Conservation (phyloP, 2,888 invertebrate species). For the Macrosiphum euphorbiae region DNA sequence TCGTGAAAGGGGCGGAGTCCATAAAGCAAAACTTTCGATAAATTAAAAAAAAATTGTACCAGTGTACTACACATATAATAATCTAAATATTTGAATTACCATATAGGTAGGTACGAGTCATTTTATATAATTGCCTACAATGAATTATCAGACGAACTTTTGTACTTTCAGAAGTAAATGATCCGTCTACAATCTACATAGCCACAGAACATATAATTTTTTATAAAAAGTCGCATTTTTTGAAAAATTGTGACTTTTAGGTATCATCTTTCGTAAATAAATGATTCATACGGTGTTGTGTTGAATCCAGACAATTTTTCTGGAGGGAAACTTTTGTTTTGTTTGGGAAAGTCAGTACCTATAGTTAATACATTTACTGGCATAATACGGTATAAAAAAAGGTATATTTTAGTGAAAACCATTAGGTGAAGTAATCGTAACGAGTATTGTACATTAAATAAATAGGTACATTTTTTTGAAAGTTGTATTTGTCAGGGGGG, state of each 20-base stretch:
- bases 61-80: background rate
- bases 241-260: background rate
- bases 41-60: background rate
- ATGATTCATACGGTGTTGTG: background rate
- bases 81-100: background rate
- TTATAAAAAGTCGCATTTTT: background rate
- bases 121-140: background rate
- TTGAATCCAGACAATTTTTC: too few species aligned
- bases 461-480: too few species aligned
- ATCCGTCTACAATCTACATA: background rate
- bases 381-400: too few species aligned
- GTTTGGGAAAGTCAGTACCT: too few species aligned
- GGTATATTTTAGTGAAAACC: too few species aligned
- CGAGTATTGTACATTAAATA: too few species aligned
- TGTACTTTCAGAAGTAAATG: background rate
- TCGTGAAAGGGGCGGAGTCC: background rate
- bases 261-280: background rate
- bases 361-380: too few species aligned
- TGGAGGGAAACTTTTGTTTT: too few species aligned
- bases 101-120: too few species aligned
- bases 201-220: background rate
- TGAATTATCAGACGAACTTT: background rate
- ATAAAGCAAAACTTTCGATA: background rate
- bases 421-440: too few species aligned
- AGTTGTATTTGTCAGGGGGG: too few species aligned